Percentiles rank a stretch among this genome's conserved stretches.
Conservation (phyloP, 2,888 invertebrate species). For the Drosophila monieri region DNA sequence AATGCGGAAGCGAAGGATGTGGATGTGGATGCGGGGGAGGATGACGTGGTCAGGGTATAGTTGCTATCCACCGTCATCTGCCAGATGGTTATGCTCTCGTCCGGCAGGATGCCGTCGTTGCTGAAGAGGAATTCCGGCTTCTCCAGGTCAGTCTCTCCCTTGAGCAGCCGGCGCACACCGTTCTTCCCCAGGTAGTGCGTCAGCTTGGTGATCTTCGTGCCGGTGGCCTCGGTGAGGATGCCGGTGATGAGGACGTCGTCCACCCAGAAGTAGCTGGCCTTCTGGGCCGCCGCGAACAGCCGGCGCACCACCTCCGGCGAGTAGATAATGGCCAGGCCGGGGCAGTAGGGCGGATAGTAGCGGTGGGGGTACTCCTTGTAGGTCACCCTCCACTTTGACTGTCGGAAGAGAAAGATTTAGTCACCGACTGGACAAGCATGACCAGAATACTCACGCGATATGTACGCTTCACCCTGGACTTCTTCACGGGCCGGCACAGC, state of each 20-base stretch:
- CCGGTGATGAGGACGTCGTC: constrained; percentile 93
- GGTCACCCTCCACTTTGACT: constrained; percentile 91
- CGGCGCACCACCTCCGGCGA: constrained; percentile 87
- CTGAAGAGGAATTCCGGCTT: constrained; percentile 81
- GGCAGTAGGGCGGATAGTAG: constrained; percentile 90
- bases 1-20: constrained; percentile 19
- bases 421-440: not conserved
- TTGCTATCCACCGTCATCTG: constrained; percentile 67
- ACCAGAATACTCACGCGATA: constrained; percentile 83
- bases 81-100: constrained; percentile 84
- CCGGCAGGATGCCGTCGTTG: constrained; percentile 83
- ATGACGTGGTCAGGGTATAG: constrained; percentile 23
- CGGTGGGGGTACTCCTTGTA: constrained; percentile 87
- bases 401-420: not conserved
- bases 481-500: constrained; percentile 86
- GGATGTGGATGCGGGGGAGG: constrained; percentile 21
- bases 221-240: constrained; percentile 85
- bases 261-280: constrained; percentile 90
- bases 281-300: constrained; percentile 86
- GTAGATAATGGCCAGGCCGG: constrained; percentile 89
- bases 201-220: constrained; percentile 84
- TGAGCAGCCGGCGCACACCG: constrained; percentile 65
- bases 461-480: constrained; percentile 86
- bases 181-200: constrained; percentile 66
- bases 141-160: constrained; percentile 68